Evolutionary conservation across 2,888 invertebrate genomes (phyloP).

Genomic region (Brachylomia viminalis): DNA sequence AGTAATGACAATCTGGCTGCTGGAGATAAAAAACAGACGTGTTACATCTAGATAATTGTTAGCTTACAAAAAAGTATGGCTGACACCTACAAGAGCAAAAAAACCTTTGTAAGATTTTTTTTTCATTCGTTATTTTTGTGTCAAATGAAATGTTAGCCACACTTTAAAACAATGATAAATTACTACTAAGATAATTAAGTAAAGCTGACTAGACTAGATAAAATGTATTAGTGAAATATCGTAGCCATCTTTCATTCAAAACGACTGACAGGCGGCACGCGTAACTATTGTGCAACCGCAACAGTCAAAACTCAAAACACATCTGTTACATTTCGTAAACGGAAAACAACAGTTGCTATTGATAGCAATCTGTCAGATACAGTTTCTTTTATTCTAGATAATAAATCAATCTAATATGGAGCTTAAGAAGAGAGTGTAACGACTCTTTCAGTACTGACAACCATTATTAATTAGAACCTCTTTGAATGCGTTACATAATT

Average conservation of each 20-base stretch:
- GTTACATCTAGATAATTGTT: constrained; percentile 20
- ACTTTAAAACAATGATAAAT: constrained; percentile 33
- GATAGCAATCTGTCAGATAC: constrained; percentile 62
- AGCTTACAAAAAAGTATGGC: constrained; percentile 21
- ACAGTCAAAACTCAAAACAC: constrained; percentile 57
- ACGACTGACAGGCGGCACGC: constrained; percentile 53
- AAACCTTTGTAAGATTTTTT: background rate
- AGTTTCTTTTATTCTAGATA: constrained; percentile 67
- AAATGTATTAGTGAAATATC: constrained; percentile 30
- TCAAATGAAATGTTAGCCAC: constrained; percentile 3
- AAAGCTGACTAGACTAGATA: constrained; percentile 20
- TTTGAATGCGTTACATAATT: constrained; percentile 60
- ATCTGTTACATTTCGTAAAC: constrained; percentile 64
- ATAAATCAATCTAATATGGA: constrained; percentile 69
- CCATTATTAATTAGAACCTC: constrained; percentile 68
- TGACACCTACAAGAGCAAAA: constrained; percentile 5
- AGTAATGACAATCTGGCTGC: constrained; percentile 40
- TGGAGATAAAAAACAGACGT: constrained; percentile 24
- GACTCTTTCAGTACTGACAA: constrained; percentile 66
- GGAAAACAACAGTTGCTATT: constrained; percentile 62
- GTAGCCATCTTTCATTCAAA: constrained; percentile 47
- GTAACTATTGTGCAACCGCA: constrained; percentile 60
- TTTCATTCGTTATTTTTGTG: constrained; percentile 4
- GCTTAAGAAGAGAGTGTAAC: constrained; percentile 64
- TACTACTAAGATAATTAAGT: constrained; percentile 8